Evolutionary conservation across 2,888 invertebrate species (phyloP), one percentile per base, ranked within the genome.

Genomic region (Heliconius aoede): DNA sequence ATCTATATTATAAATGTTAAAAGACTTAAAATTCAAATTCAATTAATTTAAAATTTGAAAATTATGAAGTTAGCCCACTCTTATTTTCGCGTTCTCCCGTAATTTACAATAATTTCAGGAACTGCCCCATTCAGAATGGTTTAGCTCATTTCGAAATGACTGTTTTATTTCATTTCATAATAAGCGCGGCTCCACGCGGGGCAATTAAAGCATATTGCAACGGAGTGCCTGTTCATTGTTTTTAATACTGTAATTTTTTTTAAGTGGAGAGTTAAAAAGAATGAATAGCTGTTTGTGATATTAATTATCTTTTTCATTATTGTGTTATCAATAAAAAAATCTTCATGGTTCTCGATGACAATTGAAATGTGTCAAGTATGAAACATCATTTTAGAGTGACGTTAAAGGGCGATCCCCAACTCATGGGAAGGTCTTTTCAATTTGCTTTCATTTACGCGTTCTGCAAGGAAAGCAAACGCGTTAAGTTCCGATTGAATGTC

Each of bases 201-300:
- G 69, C 51, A 69, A 69, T 69, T 69, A 69, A 65, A 32, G 55
- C n/a, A 32, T 55, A 69, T 68, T 68, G 51, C 28, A 4, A 55
- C 32, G 7, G 24, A 32, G 69, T 51, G 69, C 55, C 30, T 55
- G 7, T 24, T 55, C 69, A 55, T 69, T 69, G 69, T 28, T 55
- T 69, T 55, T 55, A 69, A 55, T 69, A 55, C 21, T 30, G 32
- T 69, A 55, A 9, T 24, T 30, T 55, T 55, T 4, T 69, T 24
- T 55, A 69, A 69, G 69, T 55, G 55, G 24, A 8, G 32, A 69
- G 21, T 32, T 55, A 26, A 60, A n/a, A 1, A 18, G 46, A 32
- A 64, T 32, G 36, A 5, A 36, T 65, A 24, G 65, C 15, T 65
- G 65, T 24, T 65, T 65, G 65, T 65, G 15, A 40, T 65, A 26